Percentiles rank a stretch among this genome's conserved stretches.
Evolutionary conservation across 1,140 invertebrate species (phyloP).

Genomic region (Temnothorax nylanderi): DNA sequence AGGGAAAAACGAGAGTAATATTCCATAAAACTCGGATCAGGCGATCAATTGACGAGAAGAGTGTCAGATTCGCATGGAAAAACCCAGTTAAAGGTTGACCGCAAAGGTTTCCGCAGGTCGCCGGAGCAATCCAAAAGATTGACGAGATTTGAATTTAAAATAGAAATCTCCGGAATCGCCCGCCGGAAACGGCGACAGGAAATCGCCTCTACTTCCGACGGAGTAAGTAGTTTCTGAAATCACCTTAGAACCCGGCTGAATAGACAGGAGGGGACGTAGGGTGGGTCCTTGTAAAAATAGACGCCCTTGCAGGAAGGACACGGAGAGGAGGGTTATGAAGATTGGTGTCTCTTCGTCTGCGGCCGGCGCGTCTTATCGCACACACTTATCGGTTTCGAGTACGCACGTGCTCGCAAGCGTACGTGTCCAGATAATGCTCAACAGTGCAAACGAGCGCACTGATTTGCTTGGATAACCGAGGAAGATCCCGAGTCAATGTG

Average conservation of each 20-base stretch:
- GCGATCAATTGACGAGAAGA: not conserved
- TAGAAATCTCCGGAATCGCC: not conserved
- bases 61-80: slow-evolving; percentile 3
- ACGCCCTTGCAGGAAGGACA: not conserved
- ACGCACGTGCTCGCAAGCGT: not conserved
- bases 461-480: not conserved
- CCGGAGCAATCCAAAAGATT: not conserved
- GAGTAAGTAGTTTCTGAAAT: slow-evolving; percentile 15
- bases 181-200: not conserved
- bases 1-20: not conserved
- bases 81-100: not conserved
- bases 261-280: not conserved
- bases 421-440: not conserved
- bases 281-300: slow-evolving; percentile 18
- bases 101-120: not conserved
- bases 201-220: not conserved
- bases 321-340: not conserved
- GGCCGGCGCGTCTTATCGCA: not conserved
- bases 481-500: not conserved
- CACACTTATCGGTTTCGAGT: not conserved
- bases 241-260: not conserved
- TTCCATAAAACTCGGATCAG: not conserved
- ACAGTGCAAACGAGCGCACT: not conserved
- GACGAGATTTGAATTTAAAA: not conserved
- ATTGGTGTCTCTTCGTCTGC: not conserved